Evolutionary conservation across 2,113 vertebrate species (phyloP).

Genomic region (Phoxinus phoxinus): DNA sequence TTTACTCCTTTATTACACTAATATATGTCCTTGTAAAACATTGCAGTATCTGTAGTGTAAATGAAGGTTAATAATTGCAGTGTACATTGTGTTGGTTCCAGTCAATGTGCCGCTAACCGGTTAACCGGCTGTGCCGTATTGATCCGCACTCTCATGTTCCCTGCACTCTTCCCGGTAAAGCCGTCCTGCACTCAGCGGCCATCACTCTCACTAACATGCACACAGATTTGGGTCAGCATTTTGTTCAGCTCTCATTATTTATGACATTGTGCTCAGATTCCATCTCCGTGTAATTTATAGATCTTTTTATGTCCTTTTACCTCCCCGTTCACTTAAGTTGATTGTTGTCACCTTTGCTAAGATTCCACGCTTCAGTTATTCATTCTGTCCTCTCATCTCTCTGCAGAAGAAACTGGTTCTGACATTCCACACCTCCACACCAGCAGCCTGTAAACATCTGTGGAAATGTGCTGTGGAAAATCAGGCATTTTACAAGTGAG

Average conservation of each 20-base stretch:
- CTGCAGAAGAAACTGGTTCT: slow-evolving; percentile 93
- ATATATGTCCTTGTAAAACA: not conserved
- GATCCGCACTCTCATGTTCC: slow-evolving; percentile 45
- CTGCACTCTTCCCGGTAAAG: slow-evolving; percentile 40
- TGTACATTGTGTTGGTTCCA: not conserved
- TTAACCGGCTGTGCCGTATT: slow-evolving; percentile 26
- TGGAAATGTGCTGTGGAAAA: slow-evolving; percentile 99
- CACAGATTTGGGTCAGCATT: slow-evolving; percentile 66
- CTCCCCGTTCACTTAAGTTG: not conserved
- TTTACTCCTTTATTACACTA: not conserved
- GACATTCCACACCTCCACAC: slow-evolving; percentile 96
- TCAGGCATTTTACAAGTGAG: slow-evolving; percentile 99
- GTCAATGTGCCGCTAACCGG: not conserved
- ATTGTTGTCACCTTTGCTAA: not conserved
- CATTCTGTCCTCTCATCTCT: slow-evolving; percentile 51
- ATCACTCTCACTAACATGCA: slow-evolving; percentile 18
- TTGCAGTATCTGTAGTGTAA: not conserved
- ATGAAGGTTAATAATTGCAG: not conserved
- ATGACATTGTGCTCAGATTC: slow-evolving; percentile 59
- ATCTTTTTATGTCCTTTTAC: slow-evolving; percentile 39
- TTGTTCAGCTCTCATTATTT: slow-evolving; percentile 68
- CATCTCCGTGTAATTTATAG: slow-evolving; percentile 47
- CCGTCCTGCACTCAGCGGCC: not conserved
- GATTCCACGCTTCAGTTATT: not conserved
- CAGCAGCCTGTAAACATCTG: slow-evolving; percentile 97